Percentiles rank a stretch among this genome's conserved stretches.
These are phyloP conservation scores for Catharus ustulatus DNA, from an alignment of 2,797 vertebrate genomes.

Conservation along the genomic window DNA sequence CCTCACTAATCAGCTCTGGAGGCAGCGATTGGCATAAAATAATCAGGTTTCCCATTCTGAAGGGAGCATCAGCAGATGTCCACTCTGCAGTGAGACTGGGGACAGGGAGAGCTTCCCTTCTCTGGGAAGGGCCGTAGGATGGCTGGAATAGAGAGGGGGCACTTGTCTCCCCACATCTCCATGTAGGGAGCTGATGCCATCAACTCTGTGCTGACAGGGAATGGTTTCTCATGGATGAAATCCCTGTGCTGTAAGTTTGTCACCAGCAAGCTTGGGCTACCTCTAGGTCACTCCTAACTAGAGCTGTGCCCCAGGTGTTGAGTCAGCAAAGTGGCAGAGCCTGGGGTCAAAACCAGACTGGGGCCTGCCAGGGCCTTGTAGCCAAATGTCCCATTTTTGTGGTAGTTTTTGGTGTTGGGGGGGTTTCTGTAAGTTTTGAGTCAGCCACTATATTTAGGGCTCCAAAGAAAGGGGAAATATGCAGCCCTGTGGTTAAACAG, in stretches of 20 bases:
- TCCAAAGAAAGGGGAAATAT: background rate
- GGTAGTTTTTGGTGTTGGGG: background rate
- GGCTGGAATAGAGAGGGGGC: background rate
- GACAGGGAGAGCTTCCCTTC: background rate
- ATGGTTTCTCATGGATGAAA: background rate
- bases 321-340: background rate
- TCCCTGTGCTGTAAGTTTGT: background rate
- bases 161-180: accelerated
- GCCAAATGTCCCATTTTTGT: background rate
- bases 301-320: background rate
- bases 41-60: background rate
- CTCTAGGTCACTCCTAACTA: accelerated
- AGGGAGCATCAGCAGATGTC: background rate
- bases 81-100: background rate
- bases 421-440: background rate
- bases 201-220: background rate
- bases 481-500: background rate
- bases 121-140: background rate
- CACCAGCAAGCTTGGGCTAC: background rate
- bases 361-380: accelerated
- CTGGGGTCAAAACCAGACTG: background rate
- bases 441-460: background rate
- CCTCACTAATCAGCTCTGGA: background rate
- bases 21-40: background rate
- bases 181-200: accelerated